These are phyloP conservation scores for Aphis gossypii DNA, from an alignment of 1,140 invertebrate species.

Conservation along the genomic window DNA sequence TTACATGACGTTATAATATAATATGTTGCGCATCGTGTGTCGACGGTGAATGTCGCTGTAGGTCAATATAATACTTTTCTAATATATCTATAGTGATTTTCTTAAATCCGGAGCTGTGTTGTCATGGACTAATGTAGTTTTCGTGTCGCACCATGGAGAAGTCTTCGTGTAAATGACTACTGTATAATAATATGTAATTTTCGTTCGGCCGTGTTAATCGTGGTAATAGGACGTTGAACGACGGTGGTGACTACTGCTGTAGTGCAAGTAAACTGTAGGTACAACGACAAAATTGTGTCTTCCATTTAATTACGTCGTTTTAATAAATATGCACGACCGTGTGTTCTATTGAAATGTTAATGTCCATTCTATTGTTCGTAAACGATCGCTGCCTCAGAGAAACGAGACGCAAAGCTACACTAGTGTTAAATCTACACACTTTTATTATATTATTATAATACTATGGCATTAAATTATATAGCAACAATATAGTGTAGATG, in stretches of 20 bases:
- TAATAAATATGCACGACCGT: background rate
- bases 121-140: conserved; percentile 7
- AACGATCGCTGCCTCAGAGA: background rate
- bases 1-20: background rate
- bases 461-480: background rate
- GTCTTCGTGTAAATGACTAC: background rate
- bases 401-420: too few relatives aligned
- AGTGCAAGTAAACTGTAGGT: background rate
- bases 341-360: conserved; percentile 17
- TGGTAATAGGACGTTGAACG: background rate
- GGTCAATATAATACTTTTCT: background rate
- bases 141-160: background rate
- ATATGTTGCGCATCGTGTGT: background rate
- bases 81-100: background rate
- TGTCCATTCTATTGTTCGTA: conserved; percentile 4
- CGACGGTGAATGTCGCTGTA: background rate
- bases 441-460: background rate
- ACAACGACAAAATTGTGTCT: conserved; percentile 9
- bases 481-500: background rate
- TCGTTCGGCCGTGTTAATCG: background rate
- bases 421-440: background rate
- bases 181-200: background rate
- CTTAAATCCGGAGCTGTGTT: conserved; percentile 7
- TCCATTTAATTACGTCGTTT: conserved; percentile 16
- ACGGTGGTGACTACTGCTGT: background rate